Base-by-base conservation (phyloP, 2,797 vertebrate genomes). In the Chaetodon trifasciatus region DNA sequence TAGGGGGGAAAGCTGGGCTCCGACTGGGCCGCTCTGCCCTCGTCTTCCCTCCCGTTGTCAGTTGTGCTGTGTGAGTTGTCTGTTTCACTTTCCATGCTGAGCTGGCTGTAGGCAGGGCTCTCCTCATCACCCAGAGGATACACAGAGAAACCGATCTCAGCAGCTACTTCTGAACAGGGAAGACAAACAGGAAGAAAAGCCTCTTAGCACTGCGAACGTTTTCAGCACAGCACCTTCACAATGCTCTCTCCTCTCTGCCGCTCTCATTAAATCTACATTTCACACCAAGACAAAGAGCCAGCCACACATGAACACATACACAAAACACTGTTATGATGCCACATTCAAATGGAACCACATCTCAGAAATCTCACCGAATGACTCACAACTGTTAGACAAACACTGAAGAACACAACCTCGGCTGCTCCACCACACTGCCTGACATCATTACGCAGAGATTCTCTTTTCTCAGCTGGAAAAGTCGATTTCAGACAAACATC, bases 71-170 rank as follows among this genome's bases (percentile, higher is more conserved):
- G 93, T 4, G 93, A 94, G 82, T 97, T 96, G 83, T 97, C 97
- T 0, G 95, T 92, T 90, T 98, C 96, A 5, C 96, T 97, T 89
- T 98, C 97, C 88, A 97, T 97, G 74, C 96, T 97, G 88, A 97
- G 95, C 70, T 95, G 96, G 84, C 94, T 96, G 95, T 96, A 97
- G 69, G 95, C 93, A 82, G 96, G 95, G 91, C 93, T 97, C 90
- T 98, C 97, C 69, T 97, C 97, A 86, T 97, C 97, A 61, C 96
- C 97, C 95, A 98, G 95, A 24, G 96, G 84, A 47, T 96, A 97
- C 9, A 96, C 95, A 0, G 96, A 96, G 86, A 98, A 96, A 88
- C 96, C 94, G 24, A 98, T 96, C 93, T 97, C 96, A 93, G 96
- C 97, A 88, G 96, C 96, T 79, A 96, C 95, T 35, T 97, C 97